Base-by-base conservation (phyloP, 2,113 vertebrate species). In the Pogonocichla stellata region DNA sequence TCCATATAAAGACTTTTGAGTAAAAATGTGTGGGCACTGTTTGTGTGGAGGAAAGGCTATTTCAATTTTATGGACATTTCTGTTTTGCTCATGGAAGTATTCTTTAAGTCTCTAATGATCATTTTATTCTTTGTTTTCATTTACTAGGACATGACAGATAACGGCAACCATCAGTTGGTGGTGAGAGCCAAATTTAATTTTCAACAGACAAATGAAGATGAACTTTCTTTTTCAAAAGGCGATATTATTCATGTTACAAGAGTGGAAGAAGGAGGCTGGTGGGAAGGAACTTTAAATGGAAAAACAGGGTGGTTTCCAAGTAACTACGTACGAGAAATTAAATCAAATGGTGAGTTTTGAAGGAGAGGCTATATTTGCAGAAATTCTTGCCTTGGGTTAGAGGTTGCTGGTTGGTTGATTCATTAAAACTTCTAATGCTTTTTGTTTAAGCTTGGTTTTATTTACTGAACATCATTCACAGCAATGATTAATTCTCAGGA, bases 261-360 rank as follows among this genome's bases (percentile, higher is more conserved):
- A 81, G 98, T 99, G 91, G 99, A 99, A 97, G 99, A 99, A 48
- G 99, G 99, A 22, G 99, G 99, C 96, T 99, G 99, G 99, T 99
- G 99, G 99, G 99, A 99, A 96, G 99, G 99, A 92, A 98, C 81
- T 45, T 96, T 99, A 69, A 99, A 97, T 26, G 99, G 99, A 96
- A 99, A 97, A 98, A 99, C 98, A 8, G 99, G 99, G 40, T 99
- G 99, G 99, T 99, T 99, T 97, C 99, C 99, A 42, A 99, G 99
- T 98, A 99, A 99, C 98, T 99, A 99, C 3, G 99, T 99, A 77
- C 98, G 99, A 42, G 99, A 99, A 97, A 86, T 99, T 96, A 99
- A 99, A 98, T 98, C 99, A 73, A 98, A 98, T 22, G 99, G 99
- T 99, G 89, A 97, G 99, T 98, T 81, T 88, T n/a, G 58, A 91